A percentile compares a stretch with the other conserved stretches of the same genome.
Evolutionary conservation across 2,113 vertebrate genomes (phyloP).

Genomic region (Eurystomus gularis): DNA sequence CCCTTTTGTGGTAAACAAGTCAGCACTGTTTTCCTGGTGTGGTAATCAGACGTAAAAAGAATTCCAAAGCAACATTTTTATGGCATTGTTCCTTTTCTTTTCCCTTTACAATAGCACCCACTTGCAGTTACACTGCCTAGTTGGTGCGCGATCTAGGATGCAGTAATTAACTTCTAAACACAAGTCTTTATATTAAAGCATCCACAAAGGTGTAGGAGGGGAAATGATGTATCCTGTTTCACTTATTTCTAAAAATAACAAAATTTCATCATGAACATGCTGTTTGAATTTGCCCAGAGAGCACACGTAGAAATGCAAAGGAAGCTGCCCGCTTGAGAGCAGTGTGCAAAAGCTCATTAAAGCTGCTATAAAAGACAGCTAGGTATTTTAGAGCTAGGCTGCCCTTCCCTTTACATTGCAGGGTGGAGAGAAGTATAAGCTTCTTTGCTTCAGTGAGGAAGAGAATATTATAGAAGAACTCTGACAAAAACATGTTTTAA

Average conservation of each 20-base stretch:
- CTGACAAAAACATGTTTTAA: not conserved
- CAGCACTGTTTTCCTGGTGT: not conserved
- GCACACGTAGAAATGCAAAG: not conserved
- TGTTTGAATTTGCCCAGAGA: slow-evolving; percentile 42
- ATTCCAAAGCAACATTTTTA: not conserved
- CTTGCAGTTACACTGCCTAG: slow-evolving; percentile 20
- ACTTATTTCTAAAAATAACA: slow-evolving; percentile 68
- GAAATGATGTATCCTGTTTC: slow-evolving; percentile 40
- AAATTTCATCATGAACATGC: slow-evolving; percentile 11
- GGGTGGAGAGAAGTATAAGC: not conserved
- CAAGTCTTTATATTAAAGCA: slow-evolving; percentile 58
- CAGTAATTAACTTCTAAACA: slow-evolving; percentile 68
- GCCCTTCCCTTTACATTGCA: not conserved
- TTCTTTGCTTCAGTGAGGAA: not conserved
- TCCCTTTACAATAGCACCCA: slow-evolving; percentile 21
- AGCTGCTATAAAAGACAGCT: not conserved
- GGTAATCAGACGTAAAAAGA: slow-evolving; percentile 22
- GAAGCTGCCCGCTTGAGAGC: slow-evolving; percentile 18
- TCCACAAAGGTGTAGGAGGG: slow-evolving; percentile 53
- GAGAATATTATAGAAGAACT: not conserved
- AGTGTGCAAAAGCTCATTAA: slow-evolving; percentile 16
- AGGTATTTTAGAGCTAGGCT: not conserved
- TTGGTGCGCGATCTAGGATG: slow-evolving; percentile 14
- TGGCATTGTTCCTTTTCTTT: slow-evolving; percentile 22
- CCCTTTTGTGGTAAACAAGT: not conserved